Conservation (phyloP, 2,797 vertebrate genomes). For the Sebastes itinus region DNA sequence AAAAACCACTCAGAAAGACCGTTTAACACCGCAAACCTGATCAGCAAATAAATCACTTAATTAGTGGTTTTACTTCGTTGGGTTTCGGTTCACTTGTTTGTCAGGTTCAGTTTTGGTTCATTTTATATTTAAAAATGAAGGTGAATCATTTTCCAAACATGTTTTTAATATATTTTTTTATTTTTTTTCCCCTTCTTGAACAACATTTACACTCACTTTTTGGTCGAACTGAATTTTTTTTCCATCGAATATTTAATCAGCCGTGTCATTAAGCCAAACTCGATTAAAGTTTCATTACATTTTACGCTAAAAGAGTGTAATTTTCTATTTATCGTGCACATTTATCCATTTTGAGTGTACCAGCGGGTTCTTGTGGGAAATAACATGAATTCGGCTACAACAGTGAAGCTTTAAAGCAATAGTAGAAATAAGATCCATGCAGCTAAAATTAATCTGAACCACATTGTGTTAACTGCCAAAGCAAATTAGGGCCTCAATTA, state of each 20-base stretch:
- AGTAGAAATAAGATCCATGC: neutral
- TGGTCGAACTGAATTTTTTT: neutral
- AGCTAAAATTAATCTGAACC: neutral
- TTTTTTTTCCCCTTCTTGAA: neutral
- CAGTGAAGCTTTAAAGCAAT: neutral
- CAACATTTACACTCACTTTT: neutral
- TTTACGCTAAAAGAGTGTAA: neutral
- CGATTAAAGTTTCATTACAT: neutral
- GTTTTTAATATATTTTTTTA: neutral
- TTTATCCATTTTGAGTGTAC: fast-evolving
- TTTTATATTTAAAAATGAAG: neutral
- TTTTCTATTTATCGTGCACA: neutral
- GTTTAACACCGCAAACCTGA: neutral
- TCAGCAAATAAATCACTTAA: neutral
- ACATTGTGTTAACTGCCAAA: neutral
- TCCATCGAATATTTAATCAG: neutral
- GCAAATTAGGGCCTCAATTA: neutral
- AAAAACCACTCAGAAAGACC: neutral
- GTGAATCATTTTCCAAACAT: neutral
- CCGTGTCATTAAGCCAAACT: neutral
- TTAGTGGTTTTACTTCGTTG: neutral
- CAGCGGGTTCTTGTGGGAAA: neutral
- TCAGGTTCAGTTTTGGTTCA: neutral
- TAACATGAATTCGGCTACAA: neutral
- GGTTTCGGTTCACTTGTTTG: neutral